phyloP scores from a whole-genome alignment of 1,140 invertebrate genomes.

The Bombus impatiens region DNA sequence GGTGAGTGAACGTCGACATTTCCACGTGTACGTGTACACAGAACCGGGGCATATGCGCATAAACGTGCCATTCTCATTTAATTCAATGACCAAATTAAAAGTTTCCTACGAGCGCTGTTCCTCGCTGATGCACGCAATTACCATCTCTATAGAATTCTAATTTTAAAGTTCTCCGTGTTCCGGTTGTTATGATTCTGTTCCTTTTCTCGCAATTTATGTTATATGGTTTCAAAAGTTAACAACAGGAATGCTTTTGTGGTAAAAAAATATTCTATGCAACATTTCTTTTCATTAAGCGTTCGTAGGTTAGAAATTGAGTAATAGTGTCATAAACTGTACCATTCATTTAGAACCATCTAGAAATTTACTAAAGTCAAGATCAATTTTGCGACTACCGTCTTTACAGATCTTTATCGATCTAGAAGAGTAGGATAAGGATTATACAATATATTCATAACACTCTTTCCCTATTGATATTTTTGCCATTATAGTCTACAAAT shows the following conservation, averaged over 20 bases:
- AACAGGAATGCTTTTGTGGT: background rate
- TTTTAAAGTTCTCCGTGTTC: slow-evolving; percentile 20
- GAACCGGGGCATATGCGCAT: slow-evolving; percentile 20
- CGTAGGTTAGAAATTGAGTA: background rate
- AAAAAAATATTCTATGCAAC: background rate
- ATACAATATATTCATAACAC: too few species aligned
- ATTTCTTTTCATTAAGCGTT: background rate
- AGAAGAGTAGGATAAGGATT: too few species aligned
- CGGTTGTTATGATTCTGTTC: slow-evolving; percentile 1
- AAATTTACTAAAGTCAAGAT: too few species aligned
- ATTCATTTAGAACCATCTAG: too few species aligned
- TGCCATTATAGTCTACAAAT: too few species aligned
- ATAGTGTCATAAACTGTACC: background rate
- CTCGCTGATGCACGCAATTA: slow-evolving; percentile 60
- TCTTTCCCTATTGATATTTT: too few species aligned
- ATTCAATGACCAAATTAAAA: slow-evolving; percentile 66
- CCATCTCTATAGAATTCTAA: slow-evolving; percentile 41
- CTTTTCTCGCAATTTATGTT: slow-evolving; percentile 6
- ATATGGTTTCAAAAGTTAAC: background rate
- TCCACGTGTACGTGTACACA: background rate
- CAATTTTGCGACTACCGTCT: too few species aligned
- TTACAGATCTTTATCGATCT: too few species aligned
- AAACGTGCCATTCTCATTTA: slow-evolving; percentile 51
- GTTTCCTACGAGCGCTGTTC: slow-evolving; percentile 57
- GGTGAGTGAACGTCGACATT: background rate